Base-by-base conservation (phyloP, 2,888 invertebrate species). In the Herminia tarsipennalis region DNA sequence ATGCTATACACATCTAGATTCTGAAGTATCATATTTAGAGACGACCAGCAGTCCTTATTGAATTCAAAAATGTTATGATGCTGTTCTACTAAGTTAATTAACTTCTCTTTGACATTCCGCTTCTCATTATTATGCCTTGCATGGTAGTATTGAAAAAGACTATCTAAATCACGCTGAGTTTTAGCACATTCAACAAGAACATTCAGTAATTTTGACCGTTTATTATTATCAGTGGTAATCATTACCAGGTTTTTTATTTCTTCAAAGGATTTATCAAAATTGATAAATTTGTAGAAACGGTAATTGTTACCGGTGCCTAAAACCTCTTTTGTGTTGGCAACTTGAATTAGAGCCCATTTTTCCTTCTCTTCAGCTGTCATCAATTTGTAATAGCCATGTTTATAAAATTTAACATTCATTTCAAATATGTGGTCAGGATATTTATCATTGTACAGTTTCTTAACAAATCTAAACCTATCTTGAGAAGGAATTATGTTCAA, bases 111-210 rank as follows among this genome's bases (percentile, higher is more conserved):
- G 1, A 35, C 24, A 9, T 44, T 32, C 21, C 22, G 49, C 16
- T 18, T 49, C 63, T 84, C 86, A 56, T 85, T 85, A 0, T 71
- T 56, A 63, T 83, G 83, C 42, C 79, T 75, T 0, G 78, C 68
- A 41, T 74, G 73, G 54, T 73, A 86, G 60, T 86, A 77, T n/a
- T 60, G 62, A 2, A 86, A 60, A 3, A 85, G 45, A 12, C 42
- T 66, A 42, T 64, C 63, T 10, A 83, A 39, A 2, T 86, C 74
- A 1, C 54, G 35, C 35, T 78, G 66, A 32, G 51, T 78, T 59
- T 67, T 73, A 6, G 74, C 73, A 1, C 75, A 62, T 18, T 75
- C 50, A 5, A 78, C 48, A 28, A 86, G 65, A 35, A 72, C 37
- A 3, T 66, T 43, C 2, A 81, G 9, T 39, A 85, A 69, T 2